Percentiles rank a stretch among this genome's conserved stretches.
These are phyloP conservation scores for Ennomos erosarius DNA, from an alignment of 2,888 invertebrate species.

Conservation along the genomic window DNA sequence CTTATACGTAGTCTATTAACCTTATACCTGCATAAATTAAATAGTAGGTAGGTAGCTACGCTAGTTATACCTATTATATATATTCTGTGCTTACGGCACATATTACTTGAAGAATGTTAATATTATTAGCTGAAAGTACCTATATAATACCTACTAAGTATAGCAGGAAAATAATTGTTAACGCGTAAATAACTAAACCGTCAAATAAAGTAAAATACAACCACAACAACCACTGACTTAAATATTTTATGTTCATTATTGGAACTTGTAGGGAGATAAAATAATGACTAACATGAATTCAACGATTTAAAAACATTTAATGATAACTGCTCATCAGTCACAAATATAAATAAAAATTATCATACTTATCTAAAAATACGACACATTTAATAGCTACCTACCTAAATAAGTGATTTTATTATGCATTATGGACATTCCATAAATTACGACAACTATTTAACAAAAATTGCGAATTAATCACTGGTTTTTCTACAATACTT, in stretches of 20 bases:
- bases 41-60: too few species aligned
- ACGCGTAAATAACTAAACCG: too few species aligned
- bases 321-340: constrained; percentile 9
- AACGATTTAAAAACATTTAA: constrained; percentile 11
- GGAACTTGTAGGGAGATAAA: constrained; percentile 5
- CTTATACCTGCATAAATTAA: too few species aligned
- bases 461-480: constrained; percentile 3
- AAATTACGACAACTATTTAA: background rate
- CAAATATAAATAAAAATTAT: background rate
- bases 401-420: constrained; percentile 12
- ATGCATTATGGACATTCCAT: background rate
- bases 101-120: too few species aligned
- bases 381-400: constrained; percentile 4
- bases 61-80: too few species aligned
- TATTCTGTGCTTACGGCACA: too few species aligned
- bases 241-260: background rate
- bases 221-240: too few species aligned
- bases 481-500: constrained; percentile 5
- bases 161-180: too few species aligned
- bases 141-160: too few species aligned
- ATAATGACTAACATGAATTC: background rate
- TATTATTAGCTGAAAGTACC: too few species aligned
- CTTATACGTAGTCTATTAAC: too few species aligned
- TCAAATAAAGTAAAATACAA: too few species aligned
- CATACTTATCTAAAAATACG: constrained; percentile 11